phyloP scores from a whole-genome alignment of 2,888 invertebrate genomes.

The Agriopis marginaria region DNA sequence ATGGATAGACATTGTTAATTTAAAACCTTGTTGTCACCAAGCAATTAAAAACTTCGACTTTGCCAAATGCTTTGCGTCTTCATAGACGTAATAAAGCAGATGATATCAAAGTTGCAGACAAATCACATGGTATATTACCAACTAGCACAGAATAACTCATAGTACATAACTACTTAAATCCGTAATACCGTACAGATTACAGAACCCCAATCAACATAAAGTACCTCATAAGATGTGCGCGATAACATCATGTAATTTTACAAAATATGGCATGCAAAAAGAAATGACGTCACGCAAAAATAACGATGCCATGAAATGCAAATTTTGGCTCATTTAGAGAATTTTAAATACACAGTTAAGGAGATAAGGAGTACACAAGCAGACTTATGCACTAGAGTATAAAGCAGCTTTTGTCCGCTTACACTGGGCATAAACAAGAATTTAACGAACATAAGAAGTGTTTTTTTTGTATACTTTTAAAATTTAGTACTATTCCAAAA shows the following conservation, averaged over 20 bases:
- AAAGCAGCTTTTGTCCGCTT: too few species aligned
- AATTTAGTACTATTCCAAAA: too few species aligned
- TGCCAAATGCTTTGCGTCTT: background rate
- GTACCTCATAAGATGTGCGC: background rate
- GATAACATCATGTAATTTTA: conserved; percentile 14
- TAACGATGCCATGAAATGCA: background rate
- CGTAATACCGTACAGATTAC: background rate
- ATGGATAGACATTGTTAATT: too few species aligned
- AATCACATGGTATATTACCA: background rate
- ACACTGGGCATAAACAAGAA: too few species aligned
- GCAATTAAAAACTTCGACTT: too few species aligned
- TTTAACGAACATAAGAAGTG: too few species aligned
- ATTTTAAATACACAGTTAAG: background rate
- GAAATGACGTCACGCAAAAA: background rate
- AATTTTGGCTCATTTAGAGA: conserved; percentile 2
- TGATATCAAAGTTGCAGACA: conserved; percentile 1
- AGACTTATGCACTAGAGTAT: too few species aligned
- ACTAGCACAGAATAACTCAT: background rate
- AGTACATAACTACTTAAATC: too few species aligned
- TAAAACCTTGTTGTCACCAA: too few species aligned
- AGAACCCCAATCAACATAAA: background rate
- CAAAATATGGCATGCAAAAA: background rate
- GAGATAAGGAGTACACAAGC: too few species aligned
- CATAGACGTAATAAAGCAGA: conserved; percentile 3
- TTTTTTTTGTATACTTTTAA: too few species aligned